These are phyloP conservation scores for Drymonia ruficornis DNA, from an alignment of 2,888 invertebrate species.

Conservation along the genomic window DNA sequence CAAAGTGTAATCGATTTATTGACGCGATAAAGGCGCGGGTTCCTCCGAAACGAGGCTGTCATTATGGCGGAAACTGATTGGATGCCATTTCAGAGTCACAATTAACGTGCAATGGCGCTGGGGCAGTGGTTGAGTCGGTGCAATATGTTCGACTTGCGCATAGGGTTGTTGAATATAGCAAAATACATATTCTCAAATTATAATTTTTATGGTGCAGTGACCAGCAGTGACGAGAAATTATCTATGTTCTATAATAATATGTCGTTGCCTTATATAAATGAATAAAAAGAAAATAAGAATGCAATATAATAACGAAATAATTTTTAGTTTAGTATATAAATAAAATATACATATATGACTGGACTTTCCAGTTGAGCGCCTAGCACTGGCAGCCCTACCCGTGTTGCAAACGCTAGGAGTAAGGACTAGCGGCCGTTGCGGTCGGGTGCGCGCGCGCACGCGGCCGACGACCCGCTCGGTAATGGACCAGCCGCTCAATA, in stretches of 20 bases:
- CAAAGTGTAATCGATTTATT: neutral
- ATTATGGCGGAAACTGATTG: constrained; percentile 25
- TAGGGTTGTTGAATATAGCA: constrained; percentile 4
- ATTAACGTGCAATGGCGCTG: constrained; percentile 35
- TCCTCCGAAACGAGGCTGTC: constrained; percentile 11
- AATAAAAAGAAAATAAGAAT: too few species aligned
- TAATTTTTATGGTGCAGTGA: too few species aligned
- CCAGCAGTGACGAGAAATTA: too few species aligned
- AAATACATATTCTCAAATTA: neutral
- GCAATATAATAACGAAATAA: too few species aligned
- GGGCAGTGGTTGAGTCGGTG: constrained; percentile 44
- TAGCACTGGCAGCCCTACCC: neutral
- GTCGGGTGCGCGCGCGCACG: constrained; percentile 59
- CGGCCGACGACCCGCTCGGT: constrained; percentile 63
- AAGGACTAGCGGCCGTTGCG: constrained; percentile 64
- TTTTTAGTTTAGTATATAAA: too few species aligned
- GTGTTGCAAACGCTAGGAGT: constrained; percentile 43
- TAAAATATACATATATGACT: too few species aligned
- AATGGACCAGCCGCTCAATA: constrained; percentile 40
- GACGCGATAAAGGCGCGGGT: neutral
- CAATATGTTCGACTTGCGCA: constrained; percentile 55
- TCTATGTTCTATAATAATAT: too few species aligned
- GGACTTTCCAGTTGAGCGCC: neutral
- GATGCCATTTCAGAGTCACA: constrained; percentile 28
- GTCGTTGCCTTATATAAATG: too few species aligned